Base-by-base conservation (phyloP, 2,888 invertebrate species). In the Adelognathus sp. region DNA sequence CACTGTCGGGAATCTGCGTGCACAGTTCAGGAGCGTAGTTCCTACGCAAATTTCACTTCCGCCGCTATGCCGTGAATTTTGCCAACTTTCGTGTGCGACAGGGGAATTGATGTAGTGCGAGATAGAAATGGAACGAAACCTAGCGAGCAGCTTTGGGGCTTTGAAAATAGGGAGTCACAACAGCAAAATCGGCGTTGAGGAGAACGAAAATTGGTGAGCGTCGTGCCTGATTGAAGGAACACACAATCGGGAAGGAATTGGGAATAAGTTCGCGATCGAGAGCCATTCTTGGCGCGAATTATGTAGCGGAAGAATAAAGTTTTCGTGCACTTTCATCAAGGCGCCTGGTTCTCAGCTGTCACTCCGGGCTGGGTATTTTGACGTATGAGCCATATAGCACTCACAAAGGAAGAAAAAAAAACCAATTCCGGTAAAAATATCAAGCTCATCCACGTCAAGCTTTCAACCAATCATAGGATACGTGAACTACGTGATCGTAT, bases 171-270 rank as follows among this genome's bases (percentile, higher is more conserved):
- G 41, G 69, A 52, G 64, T 46, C 64, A 70, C 54, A 63, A 18
- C 36, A 69, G 33, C 61, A 64, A 56, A 74, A 66, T 75, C 60
- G 75, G 41, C 67, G 73, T 71, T 79, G 71, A 79, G 71, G 71
- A 75, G 64, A 77, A 70, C 79, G 74, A 82, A 81, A 77, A 82
- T 81, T 67, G 67, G 39, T 39, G 39, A 39, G 52, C 54, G 75
- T 63, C 24, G 77, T 27, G 70, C 77, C 79, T 81, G 81, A 82
- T 81, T 81, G 79, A 81, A 75, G 82, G n/a, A n/a, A 50, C 24
- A 11, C 18, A 3, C 21, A 11, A 3, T 16, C 18, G 2, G n/a
- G 36, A 7, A 1, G 2, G 36, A n/a, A n/a, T n/a, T n/a, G 5
- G n/a, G 39, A 14, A 0, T n/a, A n/a, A n/a, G n/a, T n/a, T n/a